Percentiles rank a stretch among this genome's conserved stretches.
Conservation (phyloP, 2,797 vertebrate genomes). For the Parauchenoglanis punctatus region DNA sequence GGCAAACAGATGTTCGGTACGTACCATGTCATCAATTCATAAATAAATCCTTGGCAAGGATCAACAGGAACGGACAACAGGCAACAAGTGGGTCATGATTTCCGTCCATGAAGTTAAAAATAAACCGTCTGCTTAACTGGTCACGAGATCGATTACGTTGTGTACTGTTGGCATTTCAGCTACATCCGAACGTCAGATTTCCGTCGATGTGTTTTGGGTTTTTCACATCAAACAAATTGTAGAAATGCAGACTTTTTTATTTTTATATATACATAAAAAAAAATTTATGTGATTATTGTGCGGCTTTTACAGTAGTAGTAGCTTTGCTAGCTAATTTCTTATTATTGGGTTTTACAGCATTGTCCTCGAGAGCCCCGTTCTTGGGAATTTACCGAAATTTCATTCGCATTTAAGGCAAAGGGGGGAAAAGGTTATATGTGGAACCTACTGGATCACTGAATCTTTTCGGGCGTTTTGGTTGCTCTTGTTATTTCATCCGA, state of each 20-base stretch:
- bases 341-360: not conserved
- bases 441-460: not conserved
- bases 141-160: not conserved
- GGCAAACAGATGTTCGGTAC: constrained; percentile 40
- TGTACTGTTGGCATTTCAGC: not conserved
- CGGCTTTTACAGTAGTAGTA: not conserved
- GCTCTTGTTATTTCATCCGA: not conserved
- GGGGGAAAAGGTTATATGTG: not conserved
- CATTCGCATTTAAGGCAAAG: not conserved
- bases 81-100: constrained; percentile 1
- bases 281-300: too few relatives aligned
- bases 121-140: not conserved
- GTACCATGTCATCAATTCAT: constrained; percentile 21
- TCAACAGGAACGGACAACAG: not conserved
- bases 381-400: not conserved
- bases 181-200: not conserved
- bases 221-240: not conserved
- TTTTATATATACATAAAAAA: not conserved
- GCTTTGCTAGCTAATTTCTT: not conserved
- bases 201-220: not conserved
- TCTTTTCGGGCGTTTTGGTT: too few relatives aligned
- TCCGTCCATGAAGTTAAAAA: not conserved
- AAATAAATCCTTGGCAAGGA: constrained; percentile 29
- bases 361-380: not conserved
- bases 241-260: not conserved